These are phyloP conservation scores for Andrena trimmerana DNA, from an alignment of 2,888 invertebrate species.

Conservation along the genomic window DNA sequence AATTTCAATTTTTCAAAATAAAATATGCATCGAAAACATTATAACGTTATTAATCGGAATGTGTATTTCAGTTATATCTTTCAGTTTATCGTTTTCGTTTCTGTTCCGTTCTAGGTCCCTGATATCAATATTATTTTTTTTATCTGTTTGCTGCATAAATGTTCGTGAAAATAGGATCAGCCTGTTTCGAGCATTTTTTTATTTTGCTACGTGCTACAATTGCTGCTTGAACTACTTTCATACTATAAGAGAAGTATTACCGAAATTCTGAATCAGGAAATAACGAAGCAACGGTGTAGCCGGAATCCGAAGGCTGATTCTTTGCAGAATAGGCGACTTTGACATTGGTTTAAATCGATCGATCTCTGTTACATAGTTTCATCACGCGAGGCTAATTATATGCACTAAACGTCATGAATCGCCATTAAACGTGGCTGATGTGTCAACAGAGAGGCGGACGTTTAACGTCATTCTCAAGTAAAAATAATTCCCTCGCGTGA, in stretches of 20 bases:
- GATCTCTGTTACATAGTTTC: slow-evolving; percentile 44
- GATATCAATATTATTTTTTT: too few species aligned
- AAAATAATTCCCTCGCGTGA: background rate
- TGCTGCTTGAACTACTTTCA: background rate
- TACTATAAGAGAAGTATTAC: too few species aligned
- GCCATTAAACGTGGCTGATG: background rate
- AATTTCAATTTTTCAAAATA: too few species aligned
- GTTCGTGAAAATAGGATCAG: too few species aligned
- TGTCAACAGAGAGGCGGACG: slow-evolving; percentile 6
- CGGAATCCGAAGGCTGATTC: background rate
- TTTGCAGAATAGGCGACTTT: slow-evolving; percentile 42
- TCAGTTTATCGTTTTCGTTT: too few species aligned
- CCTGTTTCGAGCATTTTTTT: too few species aligned
- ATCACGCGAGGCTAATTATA: slow-evolving; percentile 48
- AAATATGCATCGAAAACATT: too few species aligned
- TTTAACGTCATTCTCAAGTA: background rate
- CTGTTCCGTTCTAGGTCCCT: too few species aligned
- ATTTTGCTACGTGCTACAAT: too few species aligned
- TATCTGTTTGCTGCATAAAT: too few species aligned
- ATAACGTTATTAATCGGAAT: too few species aligned
- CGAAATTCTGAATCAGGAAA: background rate
- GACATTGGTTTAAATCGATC: slow-evolving; percentile 56
- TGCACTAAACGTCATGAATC: slow-evolving; percentile 30
- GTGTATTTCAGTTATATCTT: too few species aligned
- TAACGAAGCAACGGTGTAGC: background rate